Percentiles rank a stretch among this genome's conserved stretches.
These are phyloP conservation scores for Pollenia griseotomentosa DNA, from an alignment of 2,888 invertebrate species.

Conservation along the genomic window DNA sequence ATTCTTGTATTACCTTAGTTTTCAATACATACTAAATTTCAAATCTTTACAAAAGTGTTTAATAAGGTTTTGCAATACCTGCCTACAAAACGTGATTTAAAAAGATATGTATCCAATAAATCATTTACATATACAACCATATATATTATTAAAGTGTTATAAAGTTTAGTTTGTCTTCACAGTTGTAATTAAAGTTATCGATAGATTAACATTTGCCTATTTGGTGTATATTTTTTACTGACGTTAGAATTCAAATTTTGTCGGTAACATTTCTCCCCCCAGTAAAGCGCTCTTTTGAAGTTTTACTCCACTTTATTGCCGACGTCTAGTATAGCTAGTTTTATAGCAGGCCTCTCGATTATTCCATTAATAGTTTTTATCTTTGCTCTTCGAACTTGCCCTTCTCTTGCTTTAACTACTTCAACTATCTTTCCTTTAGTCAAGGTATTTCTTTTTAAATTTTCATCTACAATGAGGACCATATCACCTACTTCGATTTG, in stretches of 20 bases:
- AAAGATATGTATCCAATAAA: no score
- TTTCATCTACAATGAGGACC: constrained; percentile 14
- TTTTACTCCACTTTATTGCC: not conserved
- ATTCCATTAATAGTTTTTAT: not conserved
- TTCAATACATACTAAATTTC: not conserved
- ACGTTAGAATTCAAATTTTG: not conserved
- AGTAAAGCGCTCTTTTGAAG: not conserved
- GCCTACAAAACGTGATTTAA: no score
- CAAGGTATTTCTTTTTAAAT: not conserved
- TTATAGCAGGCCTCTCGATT: no score
- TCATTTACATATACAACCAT: no score
- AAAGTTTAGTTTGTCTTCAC: no score
- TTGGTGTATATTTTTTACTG: no score
- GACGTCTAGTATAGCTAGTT: not conserved
- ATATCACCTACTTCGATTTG: not conserved
- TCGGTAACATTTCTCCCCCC: constrained; percentile 2
- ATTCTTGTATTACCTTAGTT: not conserved
- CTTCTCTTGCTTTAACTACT: constrained; percentile 4
- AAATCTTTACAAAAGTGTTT: no score
- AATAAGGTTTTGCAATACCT: no score
- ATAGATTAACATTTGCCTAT: not conserved
- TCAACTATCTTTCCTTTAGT: not conserved
- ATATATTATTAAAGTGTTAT: no score
- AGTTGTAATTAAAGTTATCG: not conserved
- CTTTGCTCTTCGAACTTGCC: constrained; percentile 19